Evolutionary conservation across 1,140 invertebrate species (phyloP).

Genomic region (Eriocheir sinensis): DNA sequence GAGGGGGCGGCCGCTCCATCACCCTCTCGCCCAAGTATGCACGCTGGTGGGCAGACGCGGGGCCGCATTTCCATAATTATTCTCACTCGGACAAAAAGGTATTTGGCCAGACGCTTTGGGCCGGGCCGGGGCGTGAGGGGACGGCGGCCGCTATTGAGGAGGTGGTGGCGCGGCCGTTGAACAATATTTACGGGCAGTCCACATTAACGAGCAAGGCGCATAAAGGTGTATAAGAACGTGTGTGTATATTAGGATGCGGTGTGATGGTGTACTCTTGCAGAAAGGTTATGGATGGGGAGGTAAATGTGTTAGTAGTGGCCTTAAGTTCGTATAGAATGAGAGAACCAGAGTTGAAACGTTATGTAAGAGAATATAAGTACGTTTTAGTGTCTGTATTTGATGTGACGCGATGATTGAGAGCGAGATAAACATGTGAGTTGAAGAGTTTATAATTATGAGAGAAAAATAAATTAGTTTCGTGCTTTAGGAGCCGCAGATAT

Average conservation of each 20-base stretch:
- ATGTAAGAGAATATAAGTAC: too few species aligned
- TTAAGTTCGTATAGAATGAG: background rate
- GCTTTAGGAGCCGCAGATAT: too few species aligned
- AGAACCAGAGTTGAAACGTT: background rate
- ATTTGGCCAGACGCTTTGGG: slow-evolving; percentile 36
- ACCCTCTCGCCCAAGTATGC: background rate
- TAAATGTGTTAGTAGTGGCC: background rate
- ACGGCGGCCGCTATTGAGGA: background rate
- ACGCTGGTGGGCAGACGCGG: background rate
- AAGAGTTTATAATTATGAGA: too few species aligned
- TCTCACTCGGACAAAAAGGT: slow-evolving; percentile 60
- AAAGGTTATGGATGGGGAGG: background rate
- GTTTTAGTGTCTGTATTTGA: too few species aligned
- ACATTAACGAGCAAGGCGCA: background rate
- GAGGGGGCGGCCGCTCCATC: background rate
- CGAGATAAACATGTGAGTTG: too few species aligned
- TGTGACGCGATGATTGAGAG: too few species aligned
- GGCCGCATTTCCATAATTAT: slow-evolving; percentile 51
- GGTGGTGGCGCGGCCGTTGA: background rate
- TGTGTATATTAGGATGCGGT: too few species aligned
- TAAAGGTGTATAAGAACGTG: too few species aligned
- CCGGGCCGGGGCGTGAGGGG: background rate
- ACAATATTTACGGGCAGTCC: background rate
- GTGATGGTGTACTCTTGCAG: background rate
- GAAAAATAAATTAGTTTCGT: too few species aligned